Percentiles rank a stretch among this genome's conserved stretches.
phyloP scores from a whole-genome alignment of 2,797 vertebrate genomes.

The Falco peregrinus region DNA sequence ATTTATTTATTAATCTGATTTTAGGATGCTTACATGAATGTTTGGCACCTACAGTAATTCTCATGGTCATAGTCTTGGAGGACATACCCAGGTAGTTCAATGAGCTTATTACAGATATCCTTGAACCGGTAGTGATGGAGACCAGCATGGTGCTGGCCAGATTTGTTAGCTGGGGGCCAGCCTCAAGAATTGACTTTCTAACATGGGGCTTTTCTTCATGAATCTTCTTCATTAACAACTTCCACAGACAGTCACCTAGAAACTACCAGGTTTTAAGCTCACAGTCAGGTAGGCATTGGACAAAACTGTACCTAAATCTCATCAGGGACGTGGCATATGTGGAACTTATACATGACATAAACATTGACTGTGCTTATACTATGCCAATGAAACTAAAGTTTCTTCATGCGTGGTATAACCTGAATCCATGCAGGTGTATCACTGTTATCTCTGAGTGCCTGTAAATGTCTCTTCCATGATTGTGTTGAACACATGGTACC shows the following conservation, averaged over 20 bases:
- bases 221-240: background rate
- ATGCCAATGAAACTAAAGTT: background rate
- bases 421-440: conserved; percentile 13
- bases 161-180: background rate
- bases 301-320: background rate
- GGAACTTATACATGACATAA: background rate
- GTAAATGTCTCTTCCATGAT: conserved; percentile 1
- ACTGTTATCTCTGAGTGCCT: background rate
- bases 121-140: background rate
- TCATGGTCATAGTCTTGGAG: background rate
- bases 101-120: accelerated
- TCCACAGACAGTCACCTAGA: background rate
- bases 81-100: background rate
- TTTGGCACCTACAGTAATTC: background rate
- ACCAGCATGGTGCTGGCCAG: background rate
- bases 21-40: background rate
- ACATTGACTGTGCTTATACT: background rate
- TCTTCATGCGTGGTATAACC: background rate
- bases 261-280: background rate
- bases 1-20: background rate
- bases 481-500: conserved; percentile 24
- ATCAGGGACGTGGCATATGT: background rate
- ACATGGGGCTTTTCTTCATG: background rate
- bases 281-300: background rate
- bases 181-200: background rate